These are phyloP conservation scores for Melopsittacus undulatus DNA, from an alignment of 2,797 vertebrate genomes.

Conservation along the genomic window DNA sequence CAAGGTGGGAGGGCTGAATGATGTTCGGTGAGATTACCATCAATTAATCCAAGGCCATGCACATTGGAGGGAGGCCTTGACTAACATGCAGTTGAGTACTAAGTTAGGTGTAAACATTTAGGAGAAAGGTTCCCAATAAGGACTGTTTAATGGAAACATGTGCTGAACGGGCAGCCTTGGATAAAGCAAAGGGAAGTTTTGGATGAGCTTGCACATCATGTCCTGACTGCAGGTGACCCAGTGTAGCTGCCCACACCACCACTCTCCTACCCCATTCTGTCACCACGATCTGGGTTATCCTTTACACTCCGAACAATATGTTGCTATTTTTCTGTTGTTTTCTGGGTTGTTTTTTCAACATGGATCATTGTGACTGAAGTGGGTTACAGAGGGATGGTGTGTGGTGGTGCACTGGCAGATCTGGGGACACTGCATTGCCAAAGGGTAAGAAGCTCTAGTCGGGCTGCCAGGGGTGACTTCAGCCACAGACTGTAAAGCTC, in stretches of 20 bases:
- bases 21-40: background rate
- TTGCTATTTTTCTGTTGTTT: background rate
- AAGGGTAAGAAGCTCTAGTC: background rate
- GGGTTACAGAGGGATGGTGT: background rate
- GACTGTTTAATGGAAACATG: background rate
- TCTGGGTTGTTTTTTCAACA: background rate
- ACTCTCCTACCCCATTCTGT: rapidly evolving
- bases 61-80: background rate
- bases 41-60: background rate
- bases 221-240: background rate
- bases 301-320: background rate
- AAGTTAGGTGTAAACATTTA: background rate
- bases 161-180: background rate
- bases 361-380: background rate
- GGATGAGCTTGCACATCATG: background rate
- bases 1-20: background rate
- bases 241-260: background rate
- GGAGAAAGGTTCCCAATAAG: background rate
- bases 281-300: background rate
- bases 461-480: background rate
- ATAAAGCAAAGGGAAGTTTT: background rate
- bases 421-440: background rate
- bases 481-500: background rate
- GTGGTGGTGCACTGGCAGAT: background rate
- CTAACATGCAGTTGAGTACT: background rate